phyloP scores from a whole-genome alignment of 2,888 invertebrate genomes.

The Cosmopolites sordidus region DNA sequence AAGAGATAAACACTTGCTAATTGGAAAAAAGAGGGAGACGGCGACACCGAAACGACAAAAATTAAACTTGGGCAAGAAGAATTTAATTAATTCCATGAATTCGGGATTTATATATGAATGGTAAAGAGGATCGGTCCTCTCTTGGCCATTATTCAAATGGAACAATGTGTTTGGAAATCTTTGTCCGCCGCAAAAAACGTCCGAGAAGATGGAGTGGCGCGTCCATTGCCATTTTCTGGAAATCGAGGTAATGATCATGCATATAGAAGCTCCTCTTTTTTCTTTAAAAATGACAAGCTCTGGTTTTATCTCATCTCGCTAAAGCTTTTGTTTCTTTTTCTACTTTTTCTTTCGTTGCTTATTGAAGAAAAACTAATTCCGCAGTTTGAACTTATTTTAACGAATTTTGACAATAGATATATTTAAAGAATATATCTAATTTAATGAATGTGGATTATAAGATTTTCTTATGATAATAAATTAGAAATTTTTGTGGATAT shows the following conservation, averaged over 20 bases:
- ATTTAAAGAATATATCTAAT: too few relatives aligned
- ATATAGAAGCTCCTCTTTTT: constrained; percentile 8
- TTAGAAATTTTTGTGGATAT: too few relatives aligned
- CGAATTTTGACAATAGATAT: too few relatives aligned
- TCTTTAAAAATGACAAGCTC: constrained; percentile 8
- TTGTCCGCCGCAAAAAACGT: constrained; percentile 23
- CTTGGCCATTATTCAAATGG: constrained; percentile 22
- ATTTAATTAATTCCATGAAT: constrained; percentile 26
- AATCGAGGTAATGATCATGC: constrained; percentile 13
- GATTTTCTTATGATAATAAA: too few relatives aligned
- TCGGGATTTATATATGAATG: constrained; percentile 24
- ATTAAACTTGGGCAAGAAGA: constrained; percentile 20
- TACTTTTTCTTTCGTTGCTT: too few relatives aligned
- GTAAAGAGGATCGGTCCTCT: constrained; percentile 17
- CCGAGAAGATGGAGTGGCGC: constrained; percentile 21
- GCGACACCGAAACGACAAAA: constrained; percentile 20
- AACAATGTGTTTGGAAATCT: constrained; percentile 27
- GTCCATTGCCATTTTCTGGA: constrained; percentile 9
- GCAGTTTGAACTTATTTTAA: too few relatives aligned
- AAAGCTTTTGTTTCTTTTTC: too few relatives aligned
- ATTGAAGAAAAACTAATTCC: too few relatives aligned
- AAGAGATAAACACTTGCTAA: constrained; percentile 24
- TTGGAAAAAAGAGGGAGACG: constrained; percentile 15
- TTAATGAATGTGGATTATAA: too few relatives aligned
- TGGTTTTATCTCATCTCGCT: too few relatives aligned